A percentile compares a stretch with the other conserved stretches of the same genome.
Evolutionary conservation across 2,113 vertebrate genomes (phyloP).

Genomic region (Narcine bancroftii): DNA sequence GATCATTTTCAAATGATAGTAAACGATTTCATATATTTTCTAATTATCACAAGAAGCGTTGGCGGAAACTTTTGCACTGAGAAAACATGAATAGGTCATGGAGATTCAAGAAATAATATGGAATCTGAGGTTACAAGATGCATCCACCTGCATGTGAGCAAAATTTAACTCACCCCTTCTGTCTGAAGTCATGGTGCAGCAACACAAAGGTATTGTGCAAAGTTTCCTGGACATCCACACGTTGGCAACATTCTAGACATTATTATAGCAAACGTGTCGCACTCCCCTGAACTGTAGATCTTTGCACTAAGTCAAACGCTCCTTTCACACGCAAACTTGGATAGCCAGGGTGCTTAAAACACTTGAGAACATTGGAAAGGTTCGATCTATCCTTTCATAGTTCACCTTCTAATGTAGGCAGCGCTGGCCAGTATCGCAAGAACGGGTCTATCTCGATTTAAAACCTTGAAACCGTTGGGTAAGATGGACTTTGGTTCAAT

Average conservation of each 20-base stretch:
- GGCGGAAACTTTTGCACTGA: neutral
- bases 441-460: neutral
- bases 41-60: neutral
- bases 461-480: neutral
- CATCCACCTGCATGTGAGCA: neutral
- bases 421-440: neutral
- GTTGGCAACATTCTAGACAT: neutral
- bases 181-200: too few species aligned
- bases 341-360: neutral
- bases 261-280: neutral
- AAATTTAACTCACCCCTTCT: neutral
- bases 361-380: neutral
- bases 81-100: too few species aligned
- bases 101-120: too few species aligned
- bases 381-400: neutral
- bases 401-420: neutral
- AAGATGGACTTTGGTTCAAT: neutral
- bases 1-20: neutral
- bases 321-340: neutral
- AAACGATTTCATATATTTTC: neutral
- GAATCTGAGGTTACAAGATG: neutral
- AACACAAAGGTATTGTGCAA: neutral
- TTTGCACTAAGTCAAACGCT: neutral
- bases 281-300: too few species aligned
- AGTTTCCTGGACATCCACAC: neutral